Evolutionary conservation across 2,888 invertebrate genomes (phyloP), one percentile per base, ranked within the genome.

Genomic region (Phengaris alcon): DNA sequence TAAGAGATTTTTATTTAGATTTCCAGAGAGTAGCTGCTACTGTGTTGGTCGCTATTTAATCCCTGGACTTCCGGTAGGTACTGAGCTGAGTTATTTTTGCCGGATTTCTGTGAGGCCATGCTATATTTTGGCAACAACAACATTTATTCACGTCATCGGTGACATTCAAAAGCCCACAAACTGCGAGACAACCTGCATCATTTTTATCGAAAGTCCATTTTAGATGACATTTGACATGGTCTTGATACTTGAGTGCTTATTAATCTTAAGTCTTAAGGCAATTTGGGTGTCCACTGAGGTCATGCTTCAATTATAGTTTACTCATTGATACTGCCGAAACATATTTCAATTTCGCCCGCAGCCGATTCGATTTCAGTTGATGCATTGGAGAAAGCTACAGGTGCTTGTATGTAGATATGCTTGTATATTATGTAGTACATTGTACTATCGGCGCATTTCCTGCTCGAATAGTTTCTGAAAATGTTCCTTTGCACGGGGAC

Each of bases 221-320:
- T 48, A 69, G 22, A 48, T 46, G 68, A 69, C 48, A 69, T 69
- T 69, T 69, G 68, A 69, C 68, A 69, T 48, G 68, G n/a, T 69
- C 68, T 69, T 48, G 46, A 46, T 64, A 64, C 64, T 64, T n/a
- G 22, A 35, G 35, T 54, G 72, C 52, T 72, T 72, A 52, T 22
- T 72, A 22, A 69, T 48, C 68, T 35, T 54, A 10, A 52, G 12
- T 51, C 15, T 13, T 51, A 51, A 51, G 54, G 8, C 51, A 72
- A 72, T 72, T 72, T 52, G 72, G 22, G 22, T 72, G 72, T 35
- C 54, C 52, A 54, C 10, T 54, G 35, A 72, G 54, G 72, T 52
- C 72, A 72, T 15, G 51, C 51, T 3, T 70, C 35, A 72, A 72
- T 72, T 72, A 72, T 52, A 72, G 35, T 22, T 72, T 54, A 35